phyloP scores from a whole-genome alignment of 1,140 invertebrate genomes.

The Bicyclus anynana region DNA sequence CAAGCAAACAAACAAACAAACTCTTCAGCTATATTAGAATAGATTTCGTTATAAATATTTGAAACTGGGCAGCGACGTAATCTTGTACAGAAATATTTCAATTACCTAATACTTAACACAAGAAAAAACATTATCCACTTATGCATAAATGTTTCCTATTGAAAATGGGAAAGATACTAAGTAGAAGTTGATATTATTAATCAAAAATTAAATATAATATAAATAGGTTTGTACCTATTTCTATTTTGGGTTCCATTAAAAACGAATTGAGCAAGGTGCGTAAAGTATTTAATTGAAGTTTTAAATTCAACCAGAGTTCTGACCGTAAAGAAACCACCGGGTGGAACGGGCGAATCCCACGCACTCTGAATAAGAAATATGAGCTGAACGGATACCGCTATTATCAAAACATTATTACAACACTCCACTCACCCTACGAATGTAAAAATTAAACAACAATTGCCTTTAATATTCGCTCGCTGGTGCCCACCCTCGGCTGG shows the following conservation, averaged over 20 bases:
- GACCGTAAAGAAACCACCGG: constrained; percentile 45
- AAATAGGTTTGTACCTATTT: neutral
- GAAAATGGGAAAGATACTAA: too few species aligned
- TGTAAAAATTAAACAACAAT: constrained; percentile 77
- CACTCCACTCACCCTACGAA: constrained; percentile 71
- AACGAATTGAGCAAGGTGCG: constrained; percentile 47
- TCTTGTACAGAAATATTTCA: too few species aligned
- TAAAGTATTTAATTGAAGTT: constrained; percentile 47
- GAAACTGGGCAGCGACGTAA: too few species aligned
- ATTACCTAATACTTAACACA: too few species aligned
- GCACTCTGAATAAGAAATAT: constrained; percentile 74
- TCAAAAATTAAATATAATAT: too few species aligned
- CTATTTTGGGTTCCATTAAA: neutral
- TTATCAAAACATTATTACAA: constrained; percentile 77
- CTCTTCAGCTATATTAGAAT: too few species aligned
- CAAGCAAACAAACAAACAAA: too few species aligned
- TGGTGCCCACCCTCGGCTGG: constrained; percentile 61
- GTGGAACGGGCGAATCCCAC: constrained; percentile 52
- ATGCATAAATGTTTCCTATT: too few species aligned
- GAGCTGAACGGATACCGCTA: constrained; percentile 73
- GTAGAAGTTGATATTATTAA: too few species aligned
- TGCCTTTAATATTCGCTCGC: constrained; percentile 74
- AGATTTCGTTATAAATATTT: too few species aligned
- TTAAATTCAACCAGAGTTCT: constrained; percentile 58
- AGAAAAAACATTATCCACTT: too few species aligned